Evolutionary conservation across 2,113 vertebrate species (phyloP), one percentile per base, ranked within the genome.

Genomic region (Ictalurus furcatus): DNA sequence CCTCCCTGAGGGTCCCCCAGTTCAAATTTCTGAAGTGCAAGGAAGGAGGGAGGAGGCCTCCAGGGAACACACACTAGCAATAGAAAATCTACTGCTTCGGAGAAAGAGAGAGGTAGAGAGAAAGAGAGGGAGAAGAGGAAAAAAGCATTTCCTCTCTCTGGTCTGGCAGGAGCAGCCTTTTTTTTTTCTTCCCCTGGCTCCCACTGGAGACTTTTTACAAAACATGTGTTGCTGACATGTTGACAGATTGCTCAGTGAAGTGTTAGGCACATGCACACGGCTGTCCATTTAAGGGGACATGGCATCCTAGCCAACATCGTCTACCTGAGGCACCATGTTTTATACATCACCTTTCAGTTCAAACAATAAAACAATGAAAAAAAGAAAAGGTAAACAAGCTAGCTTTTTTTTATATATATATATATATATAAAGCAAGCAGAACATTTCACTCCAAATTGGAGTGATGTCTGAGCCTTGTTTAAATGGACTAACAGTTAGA

Each of bases 161-260:
- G 95, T 96, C 95, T 96, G 95, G 95, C 95, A 95, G 94, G 94
- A 95, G 94, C 79, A 95, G 94, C 93, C 94, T 95, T 95, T 95
- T 95, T 95, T 94, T 95, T 94, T 94, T 94, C 94, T 94, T 94
- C 94, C 95, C 94, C 94, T 94, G 95, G 96, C 97, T 98, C 98
- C 98, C 98, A 99, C 97, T 97, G 98, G 98, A 99, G 97, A 97
- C 98, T 99, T 99, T 99, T 99, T 98, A 98, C 97, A 93, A 93
- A 94, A 99, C 98, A 99, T 99, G 98, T 99, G 98, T 99, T 98
- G 98, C 98, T 99, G 98, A 99, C 98, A 99, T 99, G 98, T 98
- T 99, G 98, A 99, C 98, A 99, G 98, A 99, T 99, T 99, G 98
- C 97, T 98, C 98, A 98, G 97, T 98, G 98, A 98, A 95, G 95